Evolutionary conservation across 2,113 vertebrate genomes (phyloP).

Genomic region (Gambusia holbrooki): DNA sequence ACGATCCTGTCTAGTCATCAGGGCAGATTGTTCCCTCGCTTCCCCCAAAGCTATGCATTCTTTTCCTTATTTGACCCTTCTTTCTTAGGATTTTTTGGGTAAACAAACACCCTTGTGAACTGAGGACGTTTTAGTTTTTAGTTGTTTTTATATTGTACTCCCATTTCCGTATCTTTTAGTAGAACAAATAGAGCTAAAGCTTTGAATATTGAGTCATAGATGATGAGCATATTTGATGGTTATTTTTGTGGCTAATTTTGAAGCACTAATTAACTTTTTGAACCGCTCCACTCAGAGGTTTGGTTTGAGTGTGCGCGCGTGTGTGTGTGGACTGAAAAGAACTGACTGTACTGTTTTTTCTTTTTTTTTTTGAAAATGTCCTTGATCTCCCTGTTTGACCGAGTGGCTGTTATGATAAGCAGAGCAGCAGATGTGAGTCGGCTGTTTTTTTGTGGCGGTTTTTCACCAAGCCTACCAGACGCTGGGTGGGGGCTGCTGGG

Average conservation of each 20-base stretch:
- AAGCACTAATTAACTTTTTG: slow-evolving; percentile 6
- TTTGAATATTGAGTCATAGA: background rate
- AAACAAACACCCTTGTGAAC: background rate
- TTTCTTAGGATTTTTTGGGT: background rate
- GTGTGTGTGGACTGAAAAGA: background rate
- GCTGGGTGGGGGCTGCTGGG: slow-evolving; percentile 10
- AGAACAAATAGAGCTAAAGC: background rate
- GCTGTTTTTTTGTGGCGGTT: slow-evolving; percentile 1
- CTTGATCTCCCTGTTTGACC: slow-evolving; percentile 35
- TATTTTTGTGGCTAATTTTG: slow-evolving; percentile 19
- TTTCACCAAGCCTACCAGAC: background rate
- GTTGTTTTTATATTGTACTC: background rate
- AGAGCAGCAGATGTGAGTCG: slow-evolving; percentile 41
- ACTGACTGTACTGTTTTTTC: slow-evolving; percentile 6
- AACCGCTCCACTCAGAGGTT: background rate
- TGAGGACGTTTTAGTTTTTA: background rate
- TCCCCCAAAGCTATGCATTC: background rate
- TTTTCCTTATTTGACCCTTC: background rate
- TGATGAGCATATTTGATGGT: background rate
- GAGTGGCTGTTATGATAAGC: slow-evolving; percentile 43
- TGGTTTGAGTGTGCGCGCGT: background rate
- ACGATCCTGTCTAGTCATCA: slow-evolving; percentile 56
- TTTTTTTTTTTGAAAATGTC: slow-evolving; percentile 14
- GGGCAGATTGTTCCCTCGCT: background rate
- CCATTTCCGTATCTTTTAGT: background rate